Evolutionary conservation across 2,888 invertebrate species (phyloP), one percentile per base, ranked within the genome.

Genomic region (Dryadula phaetusa): DNA sequence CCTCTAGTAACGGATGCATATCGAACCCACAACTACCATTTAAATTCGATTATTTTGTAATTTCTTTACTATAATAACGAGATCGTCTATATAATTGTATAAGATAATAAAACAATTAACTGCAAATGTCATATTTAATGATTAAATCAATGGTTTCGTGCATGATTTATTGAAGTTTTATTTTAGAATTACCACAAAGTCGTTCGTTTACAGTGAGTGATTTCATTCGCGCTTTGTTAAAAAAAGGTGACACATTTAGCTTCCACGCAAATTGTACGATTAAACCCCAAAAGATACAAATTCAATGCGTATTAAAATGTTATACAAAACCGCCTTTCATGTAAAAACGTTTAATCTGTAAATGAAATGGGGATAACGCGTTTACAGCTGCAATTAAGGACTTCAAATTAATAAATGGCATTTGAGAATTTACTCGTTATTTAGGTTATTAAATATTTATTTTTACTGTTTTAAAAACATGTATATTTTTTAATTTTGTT

Each of bases 261-360:
- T 8, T 34, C n/a, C 1, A 37, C 28, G 7, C 25, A n/a, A 58
- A 44, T 60, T 44, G 5, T 28, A 44, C 18, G 20, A 60, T 44
- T 28, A 18, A n/a, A 44, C 25, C 7, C 60, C 25, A 7, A 20
- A 44, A 32, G 28, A 32, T 60, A 60, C 60, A 60, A 56, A 56
- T 60, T 46, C 6, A 32, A 46, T 60, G 44, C 14, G 28, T 18
- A 60, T 60, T 32, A 44, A 60, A n/a, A 60, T 44, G 32, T 28
- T 44, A 60, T 18, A 37, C 34, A 54, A 54, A 58, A 25, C 42
- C 44, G 16, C 25, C 16, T 28, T 60, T 28, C 10, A 12, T 32
- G 28, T 60, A 60, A 60, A 44, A 44, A 44, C 58, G 12, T 28
- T 60, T 37, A 37, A 37, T 54, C n/a, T 54, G 37, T 54, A 37